Base-by-base conservation (phyloP, 2,113 vertebrate species). In the Alethe castanea region DNA sequence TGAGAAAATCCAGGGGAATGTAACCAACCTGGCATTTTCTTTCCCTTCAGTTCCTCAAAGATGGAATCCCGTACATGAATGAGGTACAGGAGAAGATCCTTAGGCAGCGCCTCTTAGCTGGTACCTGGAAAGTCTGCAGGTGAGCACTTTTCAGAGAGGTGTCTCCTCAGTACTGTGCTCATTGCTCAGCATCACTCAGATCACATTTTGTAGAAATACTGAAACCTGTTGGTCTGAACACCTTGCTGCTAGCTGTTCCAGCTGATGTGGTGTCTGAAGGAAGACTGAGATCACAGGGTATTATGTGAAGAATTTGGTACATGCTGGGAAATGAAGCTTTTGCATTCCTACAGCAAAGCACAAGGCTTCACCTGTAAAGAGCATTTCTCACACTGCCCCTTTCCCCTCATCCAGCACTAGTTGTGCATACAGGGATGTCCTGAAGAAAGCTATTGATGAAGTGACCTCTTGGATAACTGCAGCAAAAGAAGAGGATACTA, bases 1-100 rank as follows among this genome's bases (percentile, higher is more conserved):
- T 48, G 56, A 45, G 38, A n/a, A 80, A 71, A 62, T 73, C 48
- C 47, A 38, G 40, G 36, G 25, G 12, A 64, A 11, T 62, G n/a
- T 86, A 78, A 81, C 22, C 17, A 61, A 10, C 14, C 11, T 80
- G 69, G 7, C 3, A 2, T 73, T 83, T 59, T 76, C 61, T 47
- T 4, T 60, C 6, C 5, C 4, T 6, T 62, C 60, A 98, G 98
- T 98, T 98, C 91, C 96, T 98, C 80, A 98, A 97, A 81, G 97
- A 98, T 19, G 98, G 98, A 66, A 98, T 98, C 72, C 98, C 98
- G 0, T 98, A 98, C 45, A 97, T 98, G 97, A 98, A 98, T 52
- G 96, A 98, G 76, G 95, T 88, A 26, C 98, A 98, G 86, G 98
- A 98, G 93, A 86, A 96, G 93, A 95, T 78, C 54, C 54, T 98